Evolutionary conservation across 2,888 invertebrate genomes (phyloP), one percentile per base, ranked within the genome.

Genomic region (Arge pagana): DNA sequence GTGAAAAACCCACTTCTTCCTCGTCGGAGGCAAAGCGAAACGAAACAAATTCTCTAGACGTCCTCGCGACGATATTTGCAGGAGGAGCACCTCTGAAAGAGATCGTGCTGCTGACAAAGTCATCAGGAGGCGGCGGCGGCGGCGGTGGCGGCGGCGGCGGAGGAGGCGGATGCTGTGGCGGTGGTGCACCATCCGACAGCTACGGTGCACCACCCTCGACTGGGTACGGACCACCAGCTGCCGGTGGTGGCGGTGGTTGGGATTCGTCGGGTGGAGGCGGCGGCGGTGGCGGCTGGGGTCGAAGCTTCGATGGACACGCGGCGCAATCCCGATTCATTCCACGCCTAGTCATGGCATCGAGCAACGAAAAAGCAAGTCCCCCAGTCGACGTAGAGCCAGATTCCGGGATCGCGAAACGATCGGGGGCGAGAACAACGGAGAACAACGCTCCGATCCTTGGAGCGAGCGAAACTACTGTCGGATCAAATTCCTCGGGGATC

Each of bases 121-220:
- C 68, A 33, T 24, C 79, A 70, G 74, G 78, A 8, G 75, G 80
- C 0, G 74, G 64, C 0, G 65, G 69, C 2, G 79, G 80, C 0
- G 79, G 77, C 0, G 77, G 78, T 1, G 78, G 78, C 2, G 79
- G 81, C 0, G 79, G 81, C 1, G 80, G 81, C 71, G 79, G 81
- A 69, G 79, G 81, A 56, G 79, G 66, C 33, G 59, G 66, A 3
- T 37, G 58, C n/a, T 57, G 60, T 1, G 70, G 72, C 41, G 70
- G 70, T 28, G 66, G 69, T 13, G 72, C 71, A 13, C 70, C 72
- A 26, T 50, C 65, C 3, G 64, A 56, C 23, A 66, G 69, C 53
- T 70, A 69, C 21, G 67, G 71, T 40, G 37, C 48, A 28, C 53
- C 36, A 36, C 51, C 65, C 10, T 64, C 66, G 31, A 59, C 62